Evolutionary conservation across 2,113 vertebrate species (phyloP), one percentile per base, ranked within the genome.

Genomic region (Amazona guildingii): DNA sequence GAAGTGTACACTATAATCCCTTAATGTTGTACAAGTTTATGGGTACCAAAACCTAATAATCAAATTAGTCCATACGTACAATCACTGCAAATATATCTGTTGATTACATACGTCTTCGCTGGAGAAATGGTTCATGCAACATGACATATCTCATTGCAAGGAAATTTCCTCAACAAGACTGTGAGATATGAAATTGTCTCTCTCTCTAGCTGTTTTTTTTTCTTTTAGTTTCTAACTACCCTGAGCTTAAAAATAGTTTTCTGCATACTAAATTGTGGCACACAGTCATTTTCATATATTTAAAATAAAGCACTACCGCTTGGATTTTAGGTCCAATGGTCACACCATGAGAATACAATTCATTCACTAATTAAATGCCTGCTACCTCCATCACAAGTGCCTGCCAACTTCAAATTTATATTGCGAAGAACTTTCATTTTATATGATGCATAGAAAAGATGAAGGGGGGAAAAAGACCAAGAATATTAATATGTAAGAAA

Each of bases 371-470:
- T 95, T 89, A 94, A 95, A 92, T 83, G 44, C 61, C 85, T 92
- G 72, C 92, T 92, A 80, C 89, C 67, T 67, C 62, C 67, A 86
- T 92, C 88, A 94, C 66, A 75, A 92, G 62, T 3, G 33, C 81
- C 88, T 94, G 81, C 92, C 89, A 92, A 75, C 77, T 86, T 35
- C 72, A 80, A 89, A 89, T 94, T 92, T 83, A 89, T 95, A 92
- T 49, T 70, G 67, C 28, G 2, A 89, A 93, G 93, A 97, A 95
- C 69, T 96, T 96, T 74, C 37, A 18, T 86, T 96, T 97, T 97
- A 94, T 87, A 95, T 91, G 88, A 90, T 91, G 86, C 95, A 74
- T 92, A 62, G 83, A 95, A 97, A 95, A 89, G 95, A 94, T 72
- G 43, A 61, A 14, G n/a, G 11, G 23, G 33, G 17, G 5, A 0